These are phyloP conservation scores for Tauraco erythrolophus DNA, from an alignment of 2,113 vertebrate genomes.

Conservation along the genomic window DNA sequence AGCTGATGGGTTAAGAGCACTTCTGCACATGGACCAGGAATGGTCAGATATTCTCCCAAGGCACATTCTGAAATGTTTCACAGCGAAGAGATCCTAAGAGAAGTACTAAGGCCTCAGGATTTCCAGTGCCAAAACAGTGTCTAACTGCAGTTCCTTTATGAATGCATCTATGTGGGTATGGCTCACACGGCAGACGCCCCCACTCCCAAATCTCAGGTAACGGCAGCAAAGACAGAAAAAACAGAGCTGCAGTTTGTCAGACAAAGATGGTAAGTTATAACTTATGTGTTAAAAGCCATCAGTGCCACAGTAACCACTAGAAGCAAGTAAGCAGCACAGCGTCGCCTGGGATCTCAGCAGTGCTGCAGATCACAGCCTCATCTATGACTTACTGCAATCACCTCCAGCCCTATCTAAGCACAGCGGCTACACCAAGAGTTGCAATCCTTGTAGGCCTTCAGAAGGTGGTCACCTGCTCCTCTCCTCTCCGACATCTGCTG, in stretches of 20 bases:
- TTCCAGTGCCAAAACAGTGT: background rate
- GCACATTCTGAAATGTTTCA: background rate
- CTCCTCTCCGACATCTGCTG: background rate
- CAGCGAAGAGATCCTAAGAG: background rate
- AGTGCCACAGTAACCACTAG: background rate
- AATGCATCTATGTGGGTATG: background rate
- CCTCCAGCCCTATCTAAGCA: background rate
- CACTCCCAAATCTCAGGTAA: background rate
- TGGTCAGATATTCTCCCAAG: background rate
- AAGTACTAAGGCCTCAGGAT: background rate
- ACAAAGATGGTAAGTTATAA: background rate
- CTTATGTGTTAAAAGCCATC: background rate
- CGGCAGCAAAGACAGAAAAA: background rate
- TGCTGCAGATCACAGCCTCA: background rate
- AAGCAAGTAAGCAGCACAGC: background rate
- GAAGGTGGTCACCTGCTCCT: background rate
- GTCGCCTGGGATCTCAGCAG: background rate
- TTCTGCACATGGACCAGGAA: background rate
- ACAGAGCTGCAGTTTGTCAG: background rate
- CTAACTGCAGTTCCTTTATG: background rate
- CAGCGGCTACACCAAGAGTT: background rate
- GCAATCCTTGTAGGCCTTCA: background rate
- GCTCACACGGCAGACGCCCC: background rate
- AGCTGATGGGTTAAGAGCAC: background rate
- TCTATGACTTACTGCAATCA: background rate